phyloP scores from a whole-genome alignment of 2,113 vertebrate genomes.

The Hyla sarda region DNA sequence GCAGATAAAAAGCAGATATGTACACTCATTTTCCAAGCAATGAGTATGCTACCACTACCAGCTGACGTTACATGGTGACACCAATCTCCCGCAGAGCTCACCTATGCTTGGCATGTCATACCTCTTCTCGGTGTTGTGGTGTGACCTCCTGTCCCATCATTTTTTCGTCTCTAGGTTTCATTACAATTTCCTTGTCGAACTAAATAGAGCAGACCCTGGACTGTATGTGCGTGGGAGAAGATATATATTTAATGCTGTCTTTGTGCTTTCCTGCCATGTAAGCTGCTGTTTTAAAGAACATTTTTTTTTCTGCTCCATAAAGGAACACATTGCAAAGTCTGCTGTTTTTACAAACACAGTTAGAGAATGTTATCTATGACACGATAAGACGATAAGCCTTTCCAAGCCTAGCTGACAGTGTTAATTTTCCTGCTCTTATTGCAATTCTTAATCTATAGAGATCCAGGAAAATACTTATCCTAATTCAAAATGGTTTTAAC shows the following conservation, averaged over 20 bases:
- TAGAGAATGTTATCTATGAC: conserved; percentile 45
- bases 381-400: conserved; percentile 48
- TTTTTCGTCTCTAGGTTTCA: conserved; percentile 4
- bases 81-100: neutral
- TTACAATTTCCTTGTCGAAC: conserved; percentile 41
- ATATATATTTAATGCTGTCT: conserved; percentile 42
- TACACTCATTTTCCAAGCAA: no score
- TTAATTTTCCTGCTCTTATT: conserved; percentile 42
- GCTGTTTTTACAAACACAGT: conserved; percentile 52
- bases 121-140: neutral
- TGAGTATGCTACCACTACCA: no score
- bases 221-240: conserved; percentile 38
- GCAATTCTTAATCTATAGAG: conserved; percentile 44
- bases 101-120: neutral
- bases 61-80: neutral
- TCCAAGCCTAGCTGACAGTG: conserved; percentile 44
- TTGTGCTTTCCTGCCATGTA: conserved; percentile 32
- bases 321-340: conserved; percentile 37
- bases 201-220: conserved; percentile 17
- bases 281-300: conserved; percentile 44
- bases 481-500: conserved; percentile 3
- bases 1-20: no score
- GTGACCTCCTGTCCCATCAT: neutral
- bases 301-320: conserved; percentile 35
- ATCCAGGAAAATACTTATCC: neutral